A percentile compares a stretch with the other conserved stretches of the same genome.
Conservation (phyloP, 1,140 invertebrate species). For the Drosophila nannoptera region DNA sequence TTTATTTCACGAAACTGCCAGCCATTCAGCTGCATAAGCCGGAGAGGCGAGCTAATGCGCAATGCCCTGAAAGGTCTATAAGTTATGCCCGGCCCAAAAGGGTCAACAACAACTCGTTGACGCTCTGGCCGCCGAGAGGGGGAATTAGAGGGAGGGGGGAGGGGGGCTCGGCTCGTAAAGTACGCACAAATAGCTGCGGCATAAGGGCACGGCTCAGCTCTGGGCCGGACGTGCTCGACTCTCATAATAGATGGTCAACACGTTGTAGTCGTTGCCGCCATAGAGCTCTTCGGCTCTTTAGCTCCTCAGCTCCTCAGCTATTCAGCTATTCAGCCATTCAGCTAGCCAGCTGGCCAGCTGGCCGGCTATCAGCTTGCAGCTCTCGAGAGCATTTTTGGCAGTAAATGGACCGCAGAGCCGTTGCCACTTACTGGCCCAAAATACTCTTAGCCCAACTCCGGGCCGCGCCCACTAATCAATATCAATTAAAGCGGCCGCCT, state of each 20-base stretch:
- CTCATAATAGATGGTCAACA: conserved; percentile 47
- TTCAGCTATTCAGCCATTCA: not conserved
- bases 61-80: conserved; percentile 42
- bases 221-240: conserved; percentile 40
- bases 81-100: conserved; percentile 33
- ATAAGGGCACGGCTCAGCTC: conserved; percentile 10
- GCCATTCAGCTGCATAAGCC: not conserved
- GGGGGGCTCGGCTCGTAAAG: conserved; percentile 45
- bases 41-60: conserved; percentile 24
- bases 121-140: too few relatives aligned
- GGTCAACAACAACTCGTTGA: conserved; percentile 22
- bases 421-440: conserved; percentile 12
- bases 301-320: not conserved
- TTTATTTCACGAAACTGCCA: too few relatives aligned
- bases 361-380: not conserved
- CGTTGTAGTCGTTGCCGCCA: conserved; percentile 17
- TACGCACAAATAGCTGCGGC: conserved; percentile 43
- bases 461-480: conserved; percentile 3
- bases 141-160: too few relatives aligned
- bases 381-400: conserved; percentile 37
- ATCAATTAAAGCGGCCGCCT: conserved; percentile 17
- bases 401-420: conserved; percentile 34
- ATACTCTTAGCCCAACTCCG: not conserved
- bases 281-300: not conserved
- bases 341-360: not conserved